Evolutionary conservation across 2,797 vertebrate species (phyloP).

Genomic region (Lepus oiostolus): DNA sequence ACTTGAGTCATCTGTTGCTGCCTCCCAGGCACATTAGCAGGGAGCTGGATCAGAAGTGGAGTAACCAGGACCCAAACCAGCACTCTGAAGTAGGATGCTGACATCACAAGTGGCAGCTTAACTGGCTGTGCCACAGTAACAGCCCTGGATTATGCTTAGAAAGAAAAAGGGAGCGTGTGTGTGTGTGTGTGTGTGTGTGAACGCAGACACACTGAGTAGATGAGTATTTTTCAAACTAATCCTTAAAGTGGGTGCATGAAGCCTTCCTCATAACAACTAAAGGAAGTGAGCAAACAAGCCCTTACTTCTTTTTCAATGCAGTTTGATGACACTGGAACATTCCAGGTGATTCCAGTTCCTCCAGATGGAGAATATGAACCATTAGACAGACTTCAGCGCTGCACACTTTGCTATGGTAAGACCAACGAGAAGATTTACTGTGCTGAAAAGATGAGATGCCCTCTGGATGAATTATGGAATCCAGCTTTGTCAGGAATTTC

Average conservation of each 20-base stretch:
- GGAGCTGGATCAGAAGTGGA: too few relatives aligned
- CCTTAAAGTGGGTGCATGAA: neutral
- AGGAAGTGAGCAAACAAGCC: neutral
- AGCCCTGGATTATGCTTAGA: neutral
- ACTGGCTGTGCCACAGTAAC: too few relatives aligned
- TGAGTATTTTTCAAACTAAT: constrained; percentile 27
- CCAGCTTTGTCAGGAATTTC: neutral
- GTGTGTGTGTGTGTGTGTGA: neutral
- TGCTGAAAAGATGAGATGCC: neutral
- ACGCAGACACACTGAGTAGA: neutral
- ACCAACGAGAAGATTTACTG: neutral
- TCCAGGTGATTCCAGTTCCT: constrained; percentile 81
- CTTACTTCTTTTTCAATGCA: constrained; percentile 65
- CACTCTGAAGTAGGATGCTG: too few relatives aligned
- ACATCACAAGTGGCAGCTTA: too few relatives aligned
- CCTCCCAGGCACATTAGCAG: too few relatives aligned
- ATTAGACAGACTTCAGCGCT: constrained; percentile 70
- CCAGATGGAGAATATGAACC: neutral
- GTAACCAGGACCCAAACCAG: too few relatives aligned
- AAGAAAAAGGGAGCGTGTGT: neutral
- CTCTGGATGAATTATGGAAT: neutral
- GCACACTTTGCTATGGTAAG: constrained; percentile 86
- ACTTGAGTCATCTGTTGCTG: too few relatives aligned
- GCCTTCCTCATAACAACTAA: neutral
- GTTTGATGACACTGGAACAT: constrained; percentile 84